These are phyloP conservation scores for Melipona bicolor DNA, from an alignment of 2,888 invertebrate species.

Conservation along the genomic window DNA sequence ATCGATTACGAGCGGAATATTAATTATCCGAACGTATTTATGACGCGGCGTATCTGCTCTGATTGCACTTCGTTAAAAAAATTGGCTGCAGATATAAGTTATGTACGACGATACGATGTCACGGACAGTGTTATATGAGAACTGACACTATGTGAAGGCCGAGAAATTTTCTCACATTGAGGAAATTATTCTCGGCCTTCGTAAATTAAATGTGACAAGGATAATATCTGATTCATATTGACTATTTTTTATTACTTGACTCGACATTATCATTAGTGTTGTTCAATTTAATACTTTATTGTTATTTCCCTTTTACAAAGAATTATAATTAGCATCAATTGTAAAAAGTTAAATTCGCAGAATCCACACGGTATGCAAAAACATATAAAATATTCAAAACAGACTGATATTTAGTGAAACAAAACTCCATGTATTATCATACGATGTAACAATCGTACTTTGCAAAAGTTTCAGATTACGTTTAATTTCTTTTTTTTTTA, in stretches of 20 bases:
- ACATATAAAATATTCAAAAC: no score
- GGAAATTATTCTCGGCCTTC: not conserved
- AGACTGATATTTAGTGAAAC: no score
- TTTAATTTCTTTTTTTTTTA: no score
- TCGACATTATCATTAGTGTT: not conserved
- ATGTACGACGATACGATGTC: not conserved
- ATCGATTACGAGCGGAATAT: not conserved
- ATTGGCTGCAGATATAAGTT: not conserved
- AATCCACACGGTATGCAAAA: no score
- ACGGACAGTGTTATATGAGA: not conserved
- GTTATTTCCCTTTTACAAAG: not conserved
- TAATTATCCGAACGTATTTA: conserved; percentile 15
- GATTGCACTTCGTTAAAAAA: not conserved
- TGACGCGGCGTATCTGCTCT: not conserved
- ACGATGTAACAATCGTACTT: no score
- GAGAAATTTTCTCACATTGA: not conserved
- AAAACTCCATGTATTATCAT: no score
- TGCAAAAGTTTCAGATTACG: no score
- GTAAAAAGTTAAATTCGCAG: no score
- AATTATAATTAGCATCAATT: not conserved
- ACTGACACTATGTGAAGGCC: not conserved
- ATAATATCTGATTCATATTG: not conserved
- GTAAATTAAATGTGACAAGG: not conserved
- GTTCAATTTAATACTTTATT: not conserved
- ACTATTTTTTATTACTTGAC: not conserved